Conservation (phyloP, 2,888 invertebrate genomes). For the Hirtodrosophila trivittata region DNA sequence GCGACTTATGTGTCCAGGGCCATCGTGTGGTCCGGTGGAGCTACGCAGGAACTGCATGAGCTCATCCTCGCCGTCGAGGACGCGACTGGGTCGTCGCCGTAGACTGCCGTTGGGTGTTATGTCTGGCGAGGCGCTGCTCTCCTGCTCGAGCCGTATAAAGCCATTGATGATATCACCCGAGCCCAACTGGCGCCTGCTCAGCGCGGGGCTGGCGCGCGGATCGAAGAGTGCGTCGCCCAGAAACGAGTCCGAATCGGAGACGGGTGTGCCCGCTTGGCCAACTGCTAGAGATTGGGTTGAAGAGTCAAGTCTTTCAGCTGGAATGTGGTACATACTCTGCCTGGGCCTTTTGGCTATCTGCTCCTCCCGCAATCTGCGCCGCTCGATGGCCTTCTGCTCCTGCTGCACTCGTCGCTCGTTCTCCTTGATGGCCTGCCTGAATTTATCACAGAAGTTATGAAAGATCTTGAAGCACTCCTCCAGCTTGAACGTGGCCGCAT, state of each 20-base stretch:
- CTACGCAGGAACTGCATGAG: slow-evolving; percentile 93
- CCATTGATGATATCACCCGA: slow-evolving; percentile 83
- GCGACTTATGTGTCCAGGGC: slow-evolving; percentile 85
- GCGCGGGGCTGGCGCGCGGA: slow-evolving; percentile 88
- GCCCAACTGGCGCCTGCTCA: slow-evolving; percentile 87
- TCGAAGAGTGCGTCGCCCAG: slow-evolving; percentile 92
- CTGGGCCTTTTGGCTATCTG: slow-evolving; percentile 87
- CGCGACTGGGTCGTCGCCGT: slow-evolving; percentile 90
- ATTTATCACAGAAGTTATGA: slow-evolving; percentile 94
- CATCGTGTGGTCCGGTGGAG: slow-evolving; percentile 89
- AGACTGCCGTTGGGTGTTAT: slow-evolving; percentile 95
- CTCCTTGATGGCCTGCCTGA: slow-evolving; percentile 92
- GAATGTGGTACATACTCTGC: slow-evolving; percentile 85
- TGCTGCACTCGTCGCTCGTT: slow-evolving; percentile 92
- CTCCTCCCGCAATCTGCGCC: slow-evolving; percentile 90
- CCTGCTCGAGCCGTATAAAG: slow-evolving; percentile 77
- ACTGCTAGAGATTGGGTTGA: slow-evolving; percentile 81
- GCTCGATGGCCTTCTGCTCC: slow-evolving; percentile 93
- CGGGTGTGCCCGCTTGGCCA: slow-evolving; percentile 89
- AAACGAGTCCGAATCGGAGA: slow-evolving; percentile 89
- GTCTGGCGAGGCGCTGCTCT: slow-evolving; percentile 85
- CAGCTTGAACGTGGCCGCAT: slow-evolving; percentile 93
- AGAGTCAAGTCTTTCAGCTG: too few relatives aligned
- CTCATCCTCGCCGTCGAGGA: slow-evolving; percentile 88
- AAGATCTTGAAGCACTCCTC: slow-evolving; percentile 97